Base-by-base conservation (phyloP, 2,797 vertebrate genomes). In the Syngnathus acus region DNA sequence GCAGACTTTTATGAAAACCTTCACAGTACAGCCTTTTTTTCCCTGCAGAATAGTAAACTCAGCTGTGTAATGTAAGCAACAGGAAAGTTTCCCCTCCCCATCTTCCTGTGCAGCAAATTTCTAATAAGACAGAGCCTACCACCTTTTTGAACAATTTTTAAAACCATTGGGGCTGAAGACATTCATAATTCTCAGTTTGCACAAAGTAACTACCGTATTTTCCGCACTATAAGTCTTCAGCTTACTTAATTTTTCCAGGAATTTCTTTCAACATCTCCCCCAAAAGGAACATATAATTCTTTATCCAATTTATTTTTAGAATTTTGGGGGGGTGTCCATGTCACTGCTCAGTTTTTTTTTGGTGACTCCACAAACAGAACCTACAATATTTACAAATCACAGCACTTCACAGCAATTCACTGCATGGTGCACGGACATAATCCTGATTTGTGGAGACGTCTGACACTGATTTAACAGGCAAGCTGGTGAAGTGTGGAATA, bases 1-100 rank as follows among this genome's bases (percentile, higher is more conserved):
- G 32, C 23, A 50, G 47, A 55, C 55, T 16, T 57, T 57, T 57
- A 57, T 57, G 55, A 57, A 57, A 57, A 17, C 6, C 26, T 57
- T 57, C 26, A 57, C 32, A 57, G 55, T 38, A 37, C 14, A 8
- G 54, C 6, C 54, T 17, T 32, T 57, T 37, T 37, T 16, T 2
- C 26, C 55, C 55, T 57, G 14, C 13, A 37, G 55, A 57, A 16
- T 57, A 37, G 26, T 57, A 37, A 57, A 37, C 13, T 57, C 14
- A 17, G 32, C 14, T 6, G 26, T 37, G 26, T 57, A 17, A 37
- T 37, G 32, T 38, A 38, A 57, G 55, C 6, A 38, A 16, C 26
- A 17, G 26, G 32, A 32, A 57, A 14, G 26, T 57, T 57, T 55
- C 4, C 13, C 26, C 54, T 43, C 26, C 54, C 55, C 55, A 57